A percentile compares a stretch with the other conserved stretches of the same genome.
Conservation (phyloP, 2,888 invertebrate genomes). For the Nephrotoma flavescens region DNA sequence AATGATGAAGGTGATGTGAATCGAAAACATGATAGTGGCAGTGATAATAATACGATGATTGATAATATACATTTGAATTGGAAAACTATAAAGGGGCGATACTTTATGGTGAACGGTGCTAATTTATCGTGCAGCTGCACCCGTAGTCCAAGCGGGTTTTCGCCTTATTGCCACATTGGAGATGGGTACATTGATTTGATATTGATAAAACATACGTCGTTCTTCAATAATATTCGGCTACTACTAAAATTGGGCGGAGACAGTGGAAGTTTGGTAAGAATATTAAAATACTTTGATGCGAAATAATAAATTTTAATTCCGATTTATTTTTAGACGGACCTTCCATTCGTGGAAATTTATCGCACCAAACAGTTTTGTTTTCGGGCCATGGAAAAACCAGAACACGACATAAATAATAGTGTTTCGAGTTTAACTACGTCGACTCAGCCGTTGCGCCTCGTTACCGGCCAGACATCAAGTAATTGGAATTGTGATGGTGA, state of each 20-base stretch:
- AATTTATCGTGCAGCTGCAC: slow-evolving; percentile 63
- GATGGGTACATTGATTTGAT: slow-evolving; percentile 68
- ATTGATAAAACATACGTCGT: slow-evolving; percentile 53
- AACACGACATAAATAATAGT: slow-evolving; percentile 7
- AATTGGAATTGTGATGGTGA: slow-evolving; percentile 79
- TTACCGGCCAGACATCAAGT: slow-evolving; percentile 28
- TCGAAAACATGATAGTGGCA: background rate
- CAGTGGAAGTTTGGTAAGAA: slow-evolving; percentile 1
- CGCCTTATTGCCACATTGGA: slow-evolving; percentile 62
- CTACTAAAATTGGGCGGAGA: slow-evolving; percentile 28
- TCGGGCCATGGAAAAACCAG: slow-evolving; percentile 33
- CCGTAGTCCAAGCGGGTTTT: slow-evolving; percentile 59
- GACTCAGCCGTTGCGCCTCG: slow-evolving; percentile 7
- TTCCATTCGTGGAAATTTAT: slow-evolving; percentile 61
- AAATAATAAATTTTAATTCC: background rate
- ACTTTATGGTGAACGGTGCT: slow-evolving; percentile 62
- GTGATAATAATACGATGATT: slow-evolving; percentile 1
- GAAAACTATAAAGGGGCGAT: slow-evolving; percentile 52
- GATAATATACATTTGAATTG: slow-evolving; percentile 22
- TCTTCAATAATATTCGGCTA: slow-evolving; percentile 54
- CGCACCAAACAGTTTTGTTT: slow-evolving; percentile 57
- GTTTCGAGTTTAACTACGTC: slow-evolving; percentile 17
- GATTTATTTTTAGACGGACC: slow-evolving; percentile 31
- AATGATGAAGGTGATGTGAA: background rate
- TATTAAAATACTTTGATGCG: background rate